These are phyloP conservation scores for Styela clava DNA, from an alignment of 23 tunicate genomes.

Conservation along the genomic window DNA sequence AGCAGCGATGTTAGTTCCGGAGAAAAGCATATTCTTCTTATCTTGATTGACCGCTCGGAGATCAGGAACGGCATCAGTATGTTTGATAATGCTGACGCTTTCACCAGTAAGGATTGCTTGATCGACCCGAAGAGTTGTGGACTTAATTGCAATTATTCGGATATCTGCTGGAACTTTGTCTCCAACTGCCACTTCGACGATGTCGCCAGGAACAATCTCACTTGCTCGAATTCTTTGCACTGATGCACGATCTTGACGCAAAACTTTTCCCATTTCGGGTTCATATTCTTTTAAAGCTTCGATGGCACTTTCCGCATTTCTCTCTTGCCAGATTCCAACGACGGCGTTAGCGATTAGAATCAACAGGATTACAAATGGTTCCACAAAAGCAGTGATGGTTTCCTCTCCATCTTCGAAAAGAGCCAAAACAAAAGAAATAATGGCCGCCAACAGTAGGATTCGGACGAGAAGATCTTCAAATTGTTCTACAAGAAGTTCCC, in stretches of 20 bases:
- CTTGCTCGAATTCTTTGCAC: conserved; percentile 81
- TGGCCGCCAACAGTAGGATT: conserved; percentile 87
- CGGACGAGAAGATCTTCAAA: conserved; percentile 92
- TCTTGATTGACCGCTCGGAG: conserved; percentile 93
- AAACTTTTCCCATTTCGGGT: conserved; percentile 98
- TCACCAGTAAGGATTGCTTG: conserved; percentile 99
- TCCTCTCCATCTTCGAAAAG: conserved; percentile 98
- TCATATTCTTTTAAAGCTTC: conserved; percentile 99
- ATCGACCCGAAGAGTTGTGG: conserved; percentile 95
- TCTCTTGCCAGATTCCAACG: conserved; percentile 99
- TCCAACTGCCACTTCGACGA: conserved; percentile 99
- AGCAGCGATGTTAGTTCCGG: conserved; percentile 96
- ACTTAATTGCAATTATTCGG: conserved; percentile 72
- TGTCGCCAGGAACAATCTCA: conserved; percentile 97
- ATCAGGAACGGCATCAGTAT: conserved; percentile 90
- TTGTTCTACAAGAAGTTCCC: conserved; percentile 89
- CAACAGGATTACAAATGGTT: conserved; percentile 92
- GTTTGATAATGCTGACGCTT: conserved; percentile 93
- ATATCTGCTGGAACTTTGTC: conserved; percentile 99
- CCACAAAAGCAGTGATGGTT: conserved; percentile 95
- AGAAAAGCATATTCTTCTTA: conserved; percentile 97
- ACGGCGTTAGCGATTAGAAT: conserved; percentile 96
- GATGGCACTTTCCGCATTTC: conserved; percentile 98
- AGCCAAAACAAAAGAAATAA: conserved; percentile 90
- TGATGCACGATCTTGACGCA: conserved; percentile 85